These are phyloP conservation scores for Gadus chalcogrammus DNA, from an alignment of 2,113 vertebrate genomes.

Conservation along the genomic window DNA sequence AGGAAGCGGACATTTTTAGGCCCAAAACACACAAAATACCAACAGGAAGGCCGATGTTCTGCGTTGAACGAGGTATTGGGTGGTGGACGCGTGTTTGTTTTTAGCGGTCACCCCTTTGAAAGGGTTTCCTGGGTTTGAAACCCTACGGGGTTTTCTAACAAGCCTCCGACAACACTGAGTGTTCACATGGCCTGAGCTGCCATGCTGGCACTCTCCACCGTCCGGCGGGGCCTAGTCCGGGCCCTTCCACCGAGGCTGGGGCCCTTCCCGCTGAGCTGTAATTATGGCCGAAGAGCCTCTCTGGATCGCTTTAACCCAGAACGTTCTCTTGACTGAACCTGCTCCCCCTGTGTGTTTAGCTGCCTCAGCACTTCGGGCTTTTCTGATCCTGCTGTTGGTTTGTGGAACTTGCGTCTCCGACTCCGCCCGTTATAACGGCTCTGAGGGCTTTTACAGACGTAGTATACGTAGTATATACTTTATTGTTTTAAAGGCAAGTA, in stretches of 20 bases:
- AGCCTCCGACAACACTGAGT: background rate
- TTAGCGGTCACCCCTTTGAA: background rate
- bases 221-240: background rate
- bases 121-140: conserved; percentile 9
- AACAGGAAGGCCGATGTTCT: conserved; percentile 2
- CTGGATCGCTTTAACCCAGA: conserved; percentile 40
- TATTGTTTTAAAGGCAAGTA: conserved; percentile 33
- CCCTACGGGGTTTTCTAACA: background rate
- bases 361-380: conserved; percentile 53
- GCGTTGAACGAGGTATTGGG: background rate
- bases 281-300: conserved; percentile 44
- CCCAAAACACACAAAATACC: background rate
- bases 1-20: background rate
- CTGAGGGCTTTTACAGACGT: conserved; percentile 55
- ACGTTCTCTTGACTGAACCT: conserved; percentile 45
- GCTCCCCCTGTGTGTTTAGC: conserved; percentile 33
- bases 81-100: conserved; percentile 10
- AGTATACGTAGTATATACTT: conserved; percentile 30
- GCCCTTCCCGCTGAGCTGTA: conserved; percentile 36
- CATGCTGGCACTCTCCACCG: conserved; percentile 1
- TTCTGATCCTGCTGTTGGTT: background rate
- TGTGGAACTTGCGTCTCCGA: conserved; percentile 43
- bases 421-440: conserved; percentile 49
- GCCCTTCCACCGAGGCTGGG: conserved; percentile 20
- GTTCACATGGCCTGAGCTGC: background rate